Conservation (phyloP, 2,113 vertebrate species). For the Tyrannus savana region DNA sequence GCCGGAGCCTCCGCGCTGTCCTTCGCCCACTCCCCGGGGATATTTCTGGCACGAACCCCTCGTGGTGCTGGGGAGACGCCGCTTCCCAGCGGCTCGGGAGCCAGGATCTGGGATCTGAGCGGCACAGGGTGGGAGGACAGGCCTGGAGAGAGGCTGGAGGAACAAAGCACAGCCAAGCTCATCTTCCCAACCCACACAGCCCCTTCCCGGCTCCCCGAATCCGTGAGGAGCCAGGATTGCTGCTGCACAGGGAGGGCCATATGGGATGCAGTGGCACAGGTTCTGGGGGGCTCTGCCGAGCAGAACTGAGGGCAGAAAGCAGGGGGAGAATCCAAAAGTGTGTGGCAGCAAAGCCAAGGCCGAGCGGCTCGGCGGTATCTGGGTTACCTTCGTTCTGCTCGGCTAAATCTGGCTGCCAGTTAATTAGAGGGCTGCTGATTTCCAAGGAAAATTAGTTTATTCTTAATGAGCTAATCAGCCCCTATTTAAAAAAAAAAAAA, state of each 20-base stretch:
- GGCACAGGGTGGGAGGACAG: rapidly evolving
- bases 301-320: neutral
- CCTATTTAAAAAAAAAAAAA: neutral
- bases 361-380: constrained; percentile 12
- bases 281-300: neutral
- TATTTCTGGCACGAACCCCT: neutral
- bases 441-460: constrained; percentile 17
- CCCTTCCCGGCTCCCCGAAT: rapidly evolving
- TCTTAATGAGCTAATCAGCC: neutral
- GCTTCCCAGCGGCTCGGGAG: neutral
- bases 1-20: neutral
- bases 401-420: constrained; percentile 43
- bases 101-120: neutral
- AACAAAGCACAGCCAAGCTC: neutral
- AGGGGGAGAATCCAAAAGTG: neutral
- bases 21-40: neutral
- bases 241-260: neutral
- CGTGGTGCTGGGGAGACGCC: neutral
- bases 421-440: constrained; percentile 41
- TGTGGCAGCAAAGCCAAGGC: constrained; percentile 8
- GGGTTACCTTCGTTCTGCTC: constrained; percentile 45
- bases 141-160: rapidly evolving
- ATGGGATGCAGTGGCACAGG: neutral
- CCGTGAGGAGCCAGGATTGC: neutral
- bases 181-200: neutral